Evolutionary conservation across 2,113 vertebrate genomes (phyloP), one percentile per base, ranked within the genome.

Genomic region (Eulacestoma nigropectus): DNA sequence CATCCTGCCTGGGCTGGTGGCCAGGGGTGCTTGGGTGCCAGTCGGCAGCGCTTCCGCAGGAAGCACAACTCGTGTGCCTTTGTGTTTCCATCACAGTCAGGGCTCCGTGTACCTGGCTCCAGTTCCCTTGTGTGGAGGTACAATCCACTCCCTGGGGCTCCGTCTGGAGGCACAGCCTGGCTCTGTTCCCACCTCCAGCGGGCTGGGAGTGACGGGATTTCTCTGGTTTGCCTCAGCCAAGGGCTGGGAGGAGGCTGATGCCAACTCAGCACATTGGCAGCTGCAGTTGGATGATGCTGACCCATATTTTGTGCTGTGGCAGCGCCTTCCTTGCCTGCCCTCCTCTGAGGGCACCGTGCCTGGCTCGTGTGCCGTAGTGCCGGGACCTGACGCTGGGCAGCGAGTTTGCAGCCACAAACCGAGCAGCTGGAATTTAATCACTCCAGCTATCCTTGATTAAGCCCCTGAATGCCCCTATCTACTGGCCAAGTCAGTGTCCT

Each of bases 391-490:
- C 0, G 0, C 64, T 26, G 93, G 87, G 56, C 92, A 75, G 42
- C 0, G 27, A 27, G 37, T 62, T 35, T 22, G 35, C 87, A 56
- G 82, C 78, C 87, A 21, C 93, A 70, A 39, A 53, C 78, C 1
- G 37, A 95, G 87, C 94, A 95, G 94, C 93, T 97, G 95, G 84
- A 91, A 91, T 89, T 95, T 94, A 96, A 94, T 96, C 93, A 93
- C 89, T 95, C 90, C 87, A 91, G 93, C 95, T 94, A 57, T 50
- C 84, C 95, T 96, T 96, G 95, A 95, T 96, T 96, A 97, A 96
- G 50, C 77, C 63, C 92, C 82, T 47, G 90, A 95, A 92, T 56
- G 67, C 65, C 68, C 44, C 35, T 35, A 33, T 90, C 46, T 26
- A 35, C 84, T 87, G 39, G 93, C 95, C 95, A 94, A 92, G 92